phyloP scores from a whole-genome alignment of 2,888 invertebrate species.

The Sinodicranocentrus sp. region DNA sequence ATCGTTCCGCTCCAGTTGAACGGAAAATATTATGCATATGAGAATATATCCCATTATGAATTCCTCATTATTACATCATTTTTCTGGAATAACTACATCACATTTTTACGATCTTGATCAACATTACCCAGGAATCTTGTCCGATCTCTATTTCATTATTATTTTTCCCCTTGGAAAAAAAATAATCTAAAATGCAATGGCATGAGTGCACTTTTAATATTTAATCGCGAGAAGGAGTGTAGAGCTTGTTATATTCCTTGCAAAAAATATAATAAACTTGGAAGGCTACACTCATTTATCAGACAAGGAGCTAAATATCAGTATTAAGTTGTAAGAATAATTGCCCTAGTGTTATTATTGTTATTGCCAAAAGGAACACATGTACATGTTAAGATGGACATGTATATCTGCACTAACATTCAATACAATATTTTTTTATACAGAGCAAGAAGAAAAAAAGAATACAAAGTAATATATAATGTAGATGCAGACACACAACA shows the following conservation, averaged over 20 bases:
- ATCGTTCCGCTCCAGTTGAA: not conserved
- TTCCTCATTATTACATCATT: not conserved
- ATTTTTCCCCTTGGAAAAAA: no score
- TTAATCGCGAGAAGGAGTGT: no score
- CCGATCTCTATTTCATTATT: no score
- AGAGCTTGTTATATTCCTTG: not conserved
- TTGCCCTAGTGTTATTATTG: slow-evolving; percentile 48
- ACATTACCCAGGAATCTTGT: no score
- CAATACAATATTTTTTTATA: slow-evolving; percentile 17
- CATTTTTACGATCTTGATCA: slow-evolving; percentile 42
- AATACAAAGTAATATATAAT: not conserved
- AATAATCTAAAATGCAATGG: no score
- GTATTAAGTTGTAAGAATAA: slow-evolving; percentile 65
- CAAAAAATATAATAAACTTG: no score
- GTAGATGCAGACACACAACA: no score
- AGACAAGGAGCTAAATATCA: slow-evolving; percentile 38
- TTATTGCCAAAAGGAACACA: slow-evolving; percentile 62
- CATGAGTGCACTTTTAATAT: no score
- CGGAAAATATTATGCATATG: no score
- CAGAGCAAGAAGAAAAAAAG: not conserved
- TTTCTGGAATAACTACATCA: slow-evolving; percentile 6
- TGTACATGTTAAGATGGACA: slow-evolving; percentile 32
- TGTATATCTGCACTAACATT: no score
- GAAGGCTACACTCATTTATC: not conserved
- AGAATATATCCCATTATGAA: no score